These are phyloP conservation scores for Cheilosia impressa DNA, from an alignment of 2,888 invertebrate genomes.

Conservation along the genomic window DNA sequence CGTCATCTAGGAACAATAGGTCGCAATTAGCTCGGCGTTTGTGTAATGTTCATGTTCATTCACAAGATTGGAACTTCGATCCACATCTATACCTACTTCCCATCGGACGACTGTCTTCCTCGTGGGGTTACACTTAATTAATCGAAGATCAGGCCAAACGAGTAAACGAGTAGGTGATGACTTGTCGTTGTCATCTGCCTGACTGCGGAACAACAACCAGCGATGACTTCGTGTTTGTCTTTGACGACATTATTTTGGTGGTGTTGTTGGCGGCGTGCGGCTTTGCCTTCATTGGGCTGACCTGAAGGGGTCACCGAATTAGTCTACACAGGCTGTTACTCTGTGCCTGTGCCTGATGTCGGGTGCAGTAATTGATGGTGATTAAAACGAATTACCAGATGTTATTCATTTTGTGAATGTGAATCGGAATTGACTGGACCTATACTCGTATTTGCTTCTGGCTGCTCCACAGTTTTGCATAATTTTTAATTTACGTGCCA, in stretches of 20 bases:
- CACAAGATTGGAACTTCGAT: slow-evolving; percentile 34
- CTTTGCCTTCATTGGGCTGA: slow-evolving; percentile 39
- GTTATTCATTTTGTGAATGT: slow-evolving; percentile 28
- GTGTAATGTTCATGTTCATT: slow-evolving; percentile 41
- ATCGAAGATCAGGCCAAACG: slow-evolving; percentile 65
- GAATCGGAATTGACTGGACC: slow-evolving; percentile 42
- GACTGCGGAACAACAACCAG: slow-evolving; percentile 33
- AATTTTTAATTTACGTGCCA: slow-evolving; percentile 52
- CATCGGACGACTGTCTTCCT: slow-evolving; percentile 6
- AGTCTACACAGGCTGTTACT: slow-evolving; percentile 34
- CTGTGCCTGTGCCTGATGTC: slow-evolving; percentile 30
- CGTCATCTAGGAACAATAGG: slow-evolving; percentile 2
- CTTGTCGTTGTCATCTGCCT: slow-evolving; percentile 54
- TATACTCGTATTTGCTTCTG: background rate
- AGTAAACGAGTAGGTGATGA: slow-evolving; percentile 59
- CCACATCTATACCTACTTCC: slow-evolving; percentile 6
- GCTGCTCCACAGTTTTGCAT: slow-evolving; percentile 46
- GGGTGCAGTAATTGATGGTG: slow-evolving; percentile 66
- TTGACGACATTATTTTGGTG: slow-evolving; percentile 25
- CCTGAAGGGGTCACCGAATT: slow-evolving; percentile 71
- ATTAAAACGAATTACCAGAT: slow-evolving; percentile 73
- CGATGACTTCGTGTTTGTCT: slow-evolving; percentile 23
- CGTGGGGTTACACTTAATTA: slow-evolving; percentile 65
- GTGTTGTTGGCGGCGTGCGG: slow-evolving; percentile 7
- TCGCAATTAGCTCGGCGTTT: slow-evolving; percentile 37